A percentile compares a stretch with the other conserved stretches of the same genome.
phyloP scores from a whole-genome alignment of 2,888 invertebrate species.

The Cephus sareptanus region DNA sequence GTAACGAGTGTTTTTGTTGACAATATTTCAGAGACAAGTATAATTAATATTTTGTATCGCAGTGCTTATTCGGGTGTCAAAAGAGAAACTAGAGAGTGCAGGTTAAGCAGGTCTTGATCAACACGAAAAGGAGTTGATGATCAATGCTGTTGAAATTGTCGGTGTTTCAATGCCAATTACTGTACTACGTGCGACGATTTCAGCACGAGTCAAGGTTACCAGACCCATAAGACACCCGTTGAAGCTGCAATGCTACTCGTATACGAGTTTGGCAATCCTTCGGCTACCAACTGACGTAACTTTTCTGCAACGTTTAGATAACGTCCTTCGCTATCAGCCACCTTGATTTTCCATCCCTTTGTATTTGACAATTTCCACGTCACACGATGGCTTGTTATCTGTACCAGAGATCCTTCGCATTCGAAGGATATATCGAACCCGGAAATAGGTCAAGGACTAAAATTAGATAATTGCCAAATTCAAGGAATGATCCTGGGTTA shows the following conservation, averaged over 20 bases:
- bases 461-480: background rate
- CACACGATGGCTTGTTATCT: background rate
- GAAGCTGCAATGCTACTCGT: background rate
- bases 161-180: slow-evolving; percentile 7
- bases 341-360: background rate
- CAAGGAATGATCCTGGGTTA: background rate
- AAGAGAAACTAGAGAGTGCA: background rate
- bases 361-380: background rate
- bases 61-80: background rate
- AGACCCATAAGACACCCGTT: background rate
- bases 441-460: background rate
- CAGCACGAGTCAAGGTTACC: slow-evolving; percentile 6
- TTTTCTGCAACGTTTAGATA: background rate
- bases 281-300: background rate
- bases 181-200: slow-evolving; percentile 3
- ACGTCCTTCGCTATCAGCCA: background rate
- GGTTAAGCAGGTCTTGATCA: background rate
- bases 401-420: background rate
- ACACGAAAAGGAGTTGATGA: background rate
- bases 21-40: background rate
- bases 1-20: background rate
- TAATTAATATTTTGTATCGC: background rate
- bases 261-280: background rate
- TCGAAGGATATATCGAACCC: background rate
- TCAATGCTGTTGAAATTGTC: background rate